Conservation (phyloP, 2,888 invertebrate genomes). For the Drosophila algonquin region DNA sequence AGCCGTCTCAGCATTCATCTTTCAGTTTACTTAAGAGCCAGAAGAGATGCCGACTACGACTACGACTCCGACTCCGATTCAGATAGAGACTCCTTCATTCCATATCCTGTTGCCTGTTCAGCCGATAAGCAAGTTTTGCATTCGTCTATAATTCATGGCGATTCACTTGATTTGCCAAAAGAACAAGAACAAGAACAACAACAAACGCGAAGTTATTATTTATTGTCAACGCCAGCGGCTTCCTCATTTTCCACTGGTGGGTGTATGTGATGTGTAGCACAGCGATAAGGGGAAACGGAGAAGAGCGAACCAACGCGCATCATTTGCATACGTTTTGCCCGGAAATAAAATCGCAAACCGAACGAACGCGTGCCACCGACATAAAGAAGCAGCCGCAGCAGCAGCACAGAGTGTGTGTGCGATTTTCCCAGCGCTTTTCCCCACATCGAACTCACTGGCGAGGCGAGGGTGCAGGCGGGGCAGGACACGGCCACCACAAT, state of each 20-base stretch:
- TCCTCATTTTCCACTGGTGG: conserved; percentile 14
- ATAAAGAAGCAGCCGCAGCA: conserved; percentile 50
- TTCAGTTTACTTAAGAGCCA: conserved; percentile 16
- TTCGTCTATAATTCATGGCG: conserved; percentile 63
- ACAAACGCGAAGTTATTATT: conserved; percentile 68
- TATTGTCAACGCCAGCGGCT: conserved; percentile 73
- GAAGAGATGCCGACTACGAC: not conserved
- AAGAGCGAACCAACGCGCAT: conserved; percentile 11
- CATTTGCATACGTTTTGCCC: conserved; percentile 69
- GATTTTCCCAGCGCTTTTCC: conserved; percentile 24
- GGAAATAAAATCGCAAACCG: conserved; percentile 66
- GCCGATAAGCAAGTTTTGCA: conserved; percentile 59
- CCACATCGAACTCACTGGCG: conserved; percentile 61
- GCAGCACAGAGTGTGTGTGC: conserved; percentile 29
- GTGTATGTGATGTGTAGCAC: conserved; percentile 55
- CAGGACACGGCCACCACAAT: conserved; percentile 4
- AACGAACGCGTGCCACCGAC: conserved; percentile 69
- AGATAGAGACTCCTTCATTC: not conserved
- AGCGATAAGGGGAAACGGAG: conserved; percentile 56
- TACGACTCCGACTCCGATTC: not conserved
- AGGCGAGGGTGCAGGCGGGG: conserved; percentile 45
- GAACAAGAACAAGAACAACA: conserved; percentile 4
- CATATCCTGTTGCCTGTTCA: conserved; percentile 35
- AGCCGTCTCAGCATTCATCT: conserved; percentile 33
- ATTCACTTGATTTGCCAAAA: conserved; percentile 70